Base-by-base conservation (phyloP, 2,888 invertebrate species). In the Troilus luridus region DNA sequence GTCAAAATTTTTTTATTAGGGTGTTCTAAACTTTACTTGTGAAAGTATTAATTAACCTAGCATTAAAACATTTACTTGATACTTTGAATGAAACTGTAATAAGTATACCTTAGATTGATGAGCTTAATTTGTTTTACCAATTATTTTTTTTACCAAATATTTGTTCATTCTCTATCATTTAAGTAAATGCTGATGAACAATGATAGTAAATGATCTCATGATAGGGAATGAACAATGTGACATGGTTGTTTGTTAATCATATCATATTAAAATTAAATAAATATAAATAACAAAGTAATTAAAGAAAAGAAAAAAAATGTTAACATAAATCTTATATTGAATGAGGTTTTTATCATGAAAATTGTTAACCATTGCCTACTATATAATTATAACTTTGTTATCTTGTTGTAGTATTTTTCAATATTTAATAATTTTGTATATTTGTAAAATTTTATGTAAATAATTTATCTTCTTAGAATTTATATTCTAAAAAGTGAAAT, bases 301-400 rank as follows among this genome's bases (percentile, higher is more conserved):
- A 85, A 58, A 85, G 56, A 85, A 85, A 56, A 21, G 7, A 58
- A 85, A 56, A 11, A 85, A 85, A 56, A 12, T 85, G 56, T 85
- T 85, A 5, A 12, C n/a, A 19, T 17, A 81, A 85, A 19, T 54
- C 21, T 54, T 54, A 85, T 85, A 85, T 21, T 85, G n/a, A 85
- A 85, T 3, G n/a, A 54, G 56, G 85, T 85, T 3, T 85, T 56
- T n/a, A 85, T 85, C 56, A 89, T 60, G 58, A 67, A 67, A 89
- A 64, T 89, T 89, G 89, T 89, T 89, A 89, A 89, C n/a, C 89
- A 89, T 89, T 89, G 89, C 89, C 89, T 89, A 89, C 54, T 62
- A 54, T 89, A 64, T 89, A 89, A 64, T 62, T 89, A 85, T 85
- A 85, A 85, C 54, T 89, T 89, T 89, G 89, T 89, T 89, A 89